Conservation (phyloP, 2,888 invertebrate species). For the Hesperia comma region DNA sequence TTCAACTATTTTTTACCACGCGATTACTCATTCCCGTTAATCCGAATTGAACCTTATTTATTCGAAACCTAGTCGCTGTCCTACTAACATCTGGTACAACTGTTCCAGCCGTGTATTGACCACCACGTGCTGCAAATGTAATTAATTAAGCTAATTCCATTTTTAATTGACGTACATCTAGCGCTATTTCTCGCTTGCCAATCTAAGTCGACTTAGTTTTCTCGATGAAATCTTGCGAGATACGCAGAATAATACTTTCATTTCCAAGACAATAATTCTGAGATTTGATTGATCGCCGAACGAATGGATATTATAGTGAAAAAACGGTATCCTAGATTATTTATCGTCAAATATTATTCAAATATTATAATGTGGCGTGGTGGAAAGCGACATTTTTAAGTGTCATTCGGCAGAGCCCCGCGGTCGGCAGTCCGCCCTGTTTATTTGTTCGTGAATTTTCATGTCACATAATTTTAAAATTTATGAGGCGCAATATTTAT, state of each 20-base stretch:
- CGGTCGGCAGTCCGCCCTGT: constrained; percentile 45
- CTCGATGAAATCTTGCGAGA: too few relatives aligned
- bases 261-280: constrained; percentile 1
- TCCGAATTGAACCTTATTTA: constrained; percentile 43
- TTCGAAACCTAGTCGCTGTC: constrained; percentile 45
- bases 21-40: constrained; percentile 48
- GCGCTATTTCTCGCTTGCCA: neutral
- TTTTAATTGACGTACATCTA: constrained; percentile 23
- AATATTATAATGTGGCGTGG: constrained; percentile 46
- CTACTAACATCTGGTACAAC: constrained; percentile 44
- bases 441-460: constrained; percentile 46
- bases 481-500: constrained; percentile 33
- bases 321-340: constrained; percentile 33
- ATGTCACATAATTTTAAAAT: constrained; percentile 40
- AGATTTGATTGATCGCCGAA: constrained; percentile 4
- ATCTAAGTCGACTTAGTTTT: neutral
- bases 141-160: constrained; percentile 40
- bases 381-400: constrained; percentile 46
- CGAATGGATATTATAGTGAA: constrained; percentile 10
- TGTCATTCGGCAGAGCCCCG: constrained; percentile 37
- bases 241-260: neutral
- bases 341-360: constrained; percentile 47
- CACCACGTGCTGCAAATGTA: constrained; percentile 38
- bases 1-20: constrained; percentile 61
- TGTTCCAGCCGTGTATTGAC: constrained; percentile 43